A percentile compares a stretch with the other conserved stretches of the same genome.
These are phyloP conservation scores for Ormyrus thymus DNA, from an alignment of 2,888 invertebrate genomes.

Conservation along the genomic window DNA sequence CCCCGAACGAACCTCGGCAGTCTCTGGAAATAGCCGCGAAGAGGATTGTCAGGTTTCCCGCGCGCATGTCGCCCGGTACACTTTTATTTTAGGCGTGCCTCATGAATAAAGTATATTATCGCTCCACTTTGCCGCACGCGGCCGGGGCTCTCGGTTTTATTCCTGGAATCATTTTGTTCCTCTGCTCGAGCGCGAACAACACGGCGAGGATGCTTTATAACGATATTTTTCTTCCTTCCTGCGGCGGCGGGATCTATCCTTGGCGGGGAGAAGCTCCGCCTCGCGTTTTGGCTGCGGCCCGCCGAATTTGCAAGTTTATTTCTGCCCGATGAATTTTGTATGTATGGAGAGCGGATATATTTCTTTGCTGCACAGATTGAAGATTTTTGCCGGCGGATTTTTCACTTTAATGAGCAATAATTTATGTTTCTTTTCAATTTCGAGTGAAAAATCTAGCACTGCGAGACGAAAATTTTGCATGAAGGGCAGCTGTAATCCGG, in stretches of 20 bases:
- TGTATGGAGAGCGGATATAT: background rate
- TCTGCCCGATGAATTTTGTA: background rate
- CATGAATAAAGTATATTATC: slow-evolving; percentile 26
- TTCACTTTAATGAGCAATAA: no score
- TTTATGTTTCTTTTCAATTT: background rate
- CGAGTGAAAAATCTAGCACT: background rate
- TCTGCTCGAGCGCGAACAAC: background rate
- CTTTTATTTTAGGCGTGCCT: slow-evolving; percentile 9
- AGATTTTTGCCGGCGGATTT: background rate
- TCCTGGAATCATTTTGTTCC: background rate
- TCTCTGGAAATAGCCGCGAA: background rate
- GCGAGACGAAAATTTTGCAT: no score
- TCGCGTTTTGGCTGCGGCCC: background rate
- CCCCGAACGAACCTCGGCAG: no score
- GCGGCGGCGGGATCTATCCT: no score
- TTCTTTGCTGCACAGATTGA: background rate
- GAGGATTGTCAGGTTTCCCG: background rate
- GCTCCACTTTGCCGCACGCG: background rate
- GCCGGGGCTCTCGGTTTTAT: no score
- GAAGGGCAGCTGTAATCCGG: no score
- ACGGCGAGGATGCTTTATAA: background rate
- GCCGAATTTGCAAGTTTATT: slow-evolving; percentile 27
- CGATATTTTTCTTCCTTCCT: background rate
- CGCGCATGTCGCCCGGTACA: background rate
- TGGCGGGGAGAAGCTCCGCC: no score